Evolutionary conservation across 1,140 invertebrate genomes (phyloP), one percentile per base, ranked within the genome.

Genomic region (Portunus trituberculatus): DNA sequence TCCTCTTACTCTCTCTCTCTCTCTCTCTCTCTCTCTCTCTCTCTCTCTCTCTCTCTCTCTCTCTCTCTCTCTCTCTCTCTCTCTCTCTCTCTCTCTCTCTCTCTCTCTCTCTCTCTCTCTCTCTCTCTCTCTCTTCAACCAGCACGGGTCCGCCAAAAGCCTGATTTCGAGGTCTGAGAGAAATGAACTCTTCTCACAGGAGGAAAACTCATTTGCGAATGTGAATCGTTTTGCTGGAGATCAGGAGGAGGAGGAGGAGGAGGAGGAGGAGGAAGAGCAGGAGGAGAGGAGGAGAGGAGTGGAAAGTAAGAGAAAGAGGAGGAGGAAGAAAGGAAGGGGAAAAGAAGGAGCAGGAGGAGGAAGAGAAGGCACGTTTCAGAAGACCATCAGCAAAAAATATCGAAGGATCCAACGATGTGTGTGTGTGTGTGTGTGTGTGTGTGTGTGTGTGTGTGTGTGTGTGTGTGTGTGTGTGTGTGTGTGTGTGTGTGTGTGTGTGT

Each of bases 191-290:
- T 76, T 76, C 67, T 25, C n/a, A 20, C 20, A 7, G 67, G 67
- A 76, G 67, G 67, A 76, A 76, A 76, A 76, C 67, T 76, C 67
- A 76, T 76, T 76, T 76, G 67, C 67, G 67, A 76, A 76, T 76
- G 67, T 76, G 67, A 76, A 76, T 76, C 67, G 67, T 76, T 76
- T 76, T 76, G n/a, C 67, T n/a, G 67, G n/a, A 76, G 67, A 76
- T 76, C 67, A 76, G 67, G 67, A 76, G 67, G 67, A 76, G 67
- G 20, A n/a, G 67, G 67, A 76, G 20, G 25, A n/a, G 25, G 67
- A n/a, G 8, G 67, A 76, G 67, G 67, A 7, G n/a, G n/a, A n/a
- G 67, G 67, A 76, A 8, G 8, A n/a, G 20, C 1, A n/a, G 67
- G 67, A n/a, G 1, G 67, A 76, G n/a, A 0, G 25, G 20, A 25